Evolutionary conservation across 2,888 invertebrate genomes (phyloP).

Genomic region (Leptinotarsa peninsularis): DNA sequence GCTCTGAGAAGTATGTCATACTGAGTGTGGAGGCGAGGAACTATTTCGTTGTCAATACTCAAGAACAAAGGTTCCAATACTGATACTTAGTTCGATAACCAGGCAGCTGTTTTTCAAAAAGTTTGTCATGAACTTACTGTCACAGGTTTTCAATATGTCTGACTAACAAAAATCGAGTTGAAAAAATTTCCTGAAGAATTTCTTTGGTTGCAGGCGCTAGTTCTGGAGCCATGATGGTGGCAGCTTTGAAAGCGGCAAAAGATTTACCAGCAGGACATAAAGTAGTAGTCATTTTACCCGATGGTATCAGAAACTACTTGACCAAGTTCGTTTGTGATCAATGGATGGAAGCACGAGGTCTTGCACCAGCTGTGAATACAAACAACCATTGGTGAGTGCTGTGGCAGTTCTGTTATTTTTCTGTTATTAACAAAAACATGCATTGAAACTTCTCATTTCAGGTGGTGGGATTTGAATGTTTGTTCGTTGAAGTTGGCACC

Average conservation of each 20-base stretch:
- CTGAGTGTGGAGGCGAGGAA: too few species aligned
- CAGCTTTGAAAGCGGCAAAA: slow-evolving; percentile 80
- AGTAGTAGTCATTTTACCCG: slow-evolving; percentile 93
- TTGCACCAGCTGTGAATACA: slow-evolving; percentile 52
- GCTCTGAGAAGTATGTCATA: too few species aligned
- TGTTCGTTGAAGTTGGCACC: slow-evolving; percentile 71
- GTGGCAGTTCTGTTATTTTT: too few species aligned
- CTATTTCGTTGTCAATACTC: too few species aligned
- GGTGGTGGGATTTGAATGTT: slow-evolving; percentile 85
- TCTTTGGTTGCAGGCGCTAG: slow-evolving; percentile 79
- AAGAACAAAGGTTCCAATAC: too few species aligned
- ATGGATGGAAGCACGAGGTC: slow-evolving; percentile 88
- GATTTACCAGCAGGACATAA: slow-evolving; percentile 77
- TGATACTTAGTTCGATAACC: too few species aligned
- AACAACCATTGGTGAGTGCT: slow-evolving; percentile 60
- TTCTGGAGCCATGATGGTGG: slow-evolving; percentile 85
- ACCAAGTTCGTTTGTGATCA: slow-evolving; percentile 96
- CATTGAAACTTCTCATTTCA: slow-evolving; percentile 59
- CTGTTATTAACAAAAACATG: too few species aligned
- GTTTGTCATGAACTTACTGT: too few species aligned
- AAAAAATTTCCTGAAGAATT: not conserved
- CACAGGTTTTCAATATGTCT: too few species aligned
- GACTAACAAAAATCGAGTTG: too few species aligned
- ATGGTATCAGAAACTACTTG: slow-evolving; percentile 97
- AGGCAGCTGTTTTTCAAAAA: too few species aligned